Evolutionary conservation across 2,888 invertebrate species (phyloP).

Genomic region (Cactoblastis cactorum): DNA sequence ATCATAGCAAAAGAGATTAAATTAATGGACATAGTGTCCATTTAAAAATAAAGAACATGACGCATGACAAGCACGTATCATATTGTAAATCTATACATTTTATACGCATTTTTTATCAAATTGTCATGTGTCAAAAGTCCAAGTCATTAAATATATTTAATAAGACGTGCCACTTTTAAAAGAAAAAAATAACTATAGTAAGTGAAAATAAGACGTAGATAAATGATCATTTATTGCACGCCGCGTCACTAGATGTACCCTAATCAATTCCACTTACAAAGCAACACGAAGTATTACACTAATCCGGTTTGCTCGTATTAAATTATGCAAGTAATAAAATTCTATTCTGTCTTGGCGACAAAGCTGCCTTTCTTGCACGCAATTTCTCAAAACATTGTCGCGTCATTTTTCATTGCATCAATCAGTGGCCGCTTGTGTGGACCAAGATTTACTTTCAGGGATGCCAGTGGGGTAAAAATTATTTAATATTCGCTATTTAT

Average conservation of each 20-base stretch:
- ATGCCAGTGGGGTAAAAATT: slow-evolving; percentile 40
- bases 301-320: slow-evolving; percentile 62
- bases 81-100: no score
- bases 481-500: no score
- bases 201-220: slow-evolving; percentile 64
- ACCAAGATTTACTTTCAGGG: slow-evolving; percentile 45
- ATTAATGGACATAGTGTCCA: no score
- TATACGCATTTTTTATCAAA: no score
- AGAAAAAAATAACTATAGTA: not conserved
- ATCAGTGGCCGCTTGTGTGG: slow-evolving; percentile 59
- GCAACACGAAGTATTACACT: slow-evolving; percentile 46
- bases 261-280: slow-evolving; percentile 52
- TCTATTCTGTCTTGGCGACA: slow-evolving; percentile 53
- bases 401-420: slow-evolving; percentile 78
- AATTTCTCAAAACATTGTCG: slow-evolving; percentile 76
- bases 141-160: no score
- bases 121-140: no score
- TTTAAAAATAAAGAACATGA: no score
- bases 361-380: slow-evolving; percentile 55
- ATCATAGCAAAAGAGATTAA: no score
- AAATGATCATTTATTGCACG: slow-evolving; percentile 46
- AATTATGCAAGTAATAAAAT: slow-evolving; percentile 76
- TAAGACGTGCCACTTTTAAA: no score
- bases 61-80: no score
- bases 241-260: slow-evolving; percentile 41